A percentile compares a stretch with the other conserved stretches of the same genome.
These are phyloP conservation scores for Aleadryas rufinucha DNA, from an alignment of 2,113 vertebrate genomes.

Conservation along the genomic window DNA sequence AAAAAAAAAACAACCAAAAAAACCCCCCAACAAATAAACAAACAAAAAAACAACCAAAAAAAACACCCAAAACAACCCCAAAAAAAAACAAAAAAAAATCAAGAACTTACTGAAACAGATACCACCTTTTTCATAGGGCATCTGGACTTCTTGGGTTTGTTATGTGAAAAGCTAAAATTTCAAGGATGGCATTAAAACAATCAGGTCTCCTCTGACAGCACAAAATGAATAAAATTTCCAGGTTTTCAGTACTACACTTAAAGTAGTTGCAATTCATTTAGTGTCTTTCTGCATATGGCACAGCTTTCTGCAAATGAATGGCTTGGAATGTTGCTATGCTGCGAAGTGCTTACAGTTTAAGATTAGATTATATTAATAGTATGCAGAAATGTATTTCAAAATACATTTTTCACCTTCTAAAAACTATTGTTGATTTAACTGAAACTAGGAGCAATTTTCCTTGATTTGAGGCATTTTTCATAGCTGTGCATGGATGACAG, in stretches of 20 bases:
- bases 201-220: background rate
- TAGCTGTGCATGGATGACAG: background rate
- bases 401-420: slow-evolving; percentile 12
- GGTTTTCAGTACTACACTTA: background rate
- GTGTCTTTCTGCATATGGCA: background rate
- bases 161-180: background rate
- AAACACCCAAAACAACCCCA: background rate
- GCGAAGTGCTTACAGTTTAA: background rate
- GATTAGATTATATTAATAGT: background rate
- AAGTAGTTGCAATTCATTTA: background rate
- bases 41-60: too few species aligned
- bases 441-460: slow-evolving; percentile 41
- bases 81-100: too few species aligned
- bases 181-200: background rate
- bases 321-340: background rate
- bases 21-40: too few species aligned
- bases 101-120: background rate
- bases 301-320: background rate
- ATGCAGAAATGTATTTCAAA: background rate
- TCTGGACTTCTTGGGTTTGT: background rate
- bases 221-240: background rate
- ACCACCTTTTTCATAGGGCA: background rate
- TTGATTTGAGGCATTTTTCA: slow-evolving; percentile 49
- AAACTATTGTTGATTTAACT: slow-evolving; percentile 13
- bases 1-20: too few species aligned